These are phyloP conservation scores for Aspiorhynchus laticeps DNA, from an alignment of 2,113 vertebrate genomes.

Conservation along the genomic window DNA sequence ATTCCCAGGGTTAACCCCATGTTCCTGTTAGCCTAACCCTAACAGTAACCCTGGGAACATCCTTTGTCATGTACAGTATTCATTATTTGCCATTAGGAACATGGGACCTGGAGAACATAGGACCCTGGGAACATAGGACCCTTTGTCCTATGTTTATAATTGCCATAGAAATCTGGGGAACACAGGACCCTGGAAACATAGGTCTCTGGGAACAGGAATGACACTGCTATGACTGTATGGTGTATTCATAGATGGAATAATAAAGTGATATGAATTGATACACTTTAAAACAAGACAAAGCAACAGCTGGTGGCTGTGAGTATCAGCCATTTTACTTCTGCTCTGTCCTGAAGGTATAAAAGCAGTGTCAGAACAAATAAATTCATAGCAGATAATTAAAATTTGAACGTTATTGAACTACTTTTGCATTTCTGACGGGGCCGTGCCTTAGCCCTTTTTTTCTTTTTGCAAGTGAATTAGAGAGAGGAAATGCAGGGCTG, in stretches of 20 bases:
- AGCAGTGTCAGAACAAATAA: background rate
- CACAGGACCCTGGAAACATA: no score
- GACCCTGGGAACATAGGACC: background rate
- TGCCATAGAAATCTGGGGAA: no score
- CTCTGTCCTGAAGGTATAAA: background rate
- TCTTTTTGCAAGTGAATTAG: slow-evolving; percentile 25
- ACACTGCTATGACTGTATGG: background rate
- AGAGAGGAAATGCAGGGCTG: slow-evolving; percentile 37
- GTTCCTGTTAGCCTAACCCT: no score
- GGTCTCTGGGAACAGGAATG: background rate
- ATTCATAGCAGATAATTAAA: background rate
- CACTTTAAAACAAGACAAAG: background rate
- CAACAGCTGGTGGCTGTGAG: background rate
- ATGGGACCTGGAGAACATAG: no score
- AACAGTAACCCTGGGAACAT: no score
- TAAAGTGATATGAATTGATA: background rate
- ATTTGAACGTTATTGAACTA: background rate
- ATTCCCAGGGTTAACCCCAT: no score
- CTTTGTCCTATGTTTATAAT: no score
- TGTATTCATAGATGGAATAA: background rate
- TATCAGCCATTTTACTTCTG: background rate
- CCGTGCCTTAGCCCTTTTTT: background rate
- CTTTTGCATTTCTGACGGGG: slow-evolving; percentile 28
- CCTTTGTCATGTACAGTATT: no score
- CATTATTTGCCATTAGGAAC: no score